These are phyloP conservation scores for Cyanocitta stelleri DNA, from an alignment of 2,113 vertebrate genomes.

Conservation along the genomic window DNA sequence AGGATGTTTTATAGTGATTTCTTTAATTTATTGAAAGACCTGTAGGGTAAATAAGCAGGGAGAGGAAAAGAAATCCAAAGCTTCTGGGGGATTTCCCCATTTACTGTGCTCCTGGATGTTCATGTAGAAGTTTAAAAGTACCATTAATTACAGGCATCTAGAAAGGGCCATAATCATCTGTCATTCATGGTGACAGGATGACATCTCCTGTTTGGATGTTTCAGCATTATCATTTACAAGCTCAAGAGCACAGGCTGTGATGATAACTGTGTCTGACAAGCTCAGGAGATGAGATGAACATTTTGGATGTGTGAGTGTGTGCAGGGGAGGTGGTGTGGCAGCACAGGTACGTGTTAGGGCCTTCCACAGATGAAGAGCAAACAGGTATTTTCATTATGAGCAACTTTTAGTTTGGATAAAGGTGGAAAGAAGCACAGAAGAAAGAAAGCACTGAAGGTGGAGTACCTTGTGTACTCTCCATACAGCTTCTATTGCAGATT, in stretches of 20 bases:
- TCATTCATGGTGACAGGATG: constrained; percentile 51
- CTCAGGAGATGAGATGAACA: background rate
- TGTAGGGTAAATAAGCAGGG: background rate
- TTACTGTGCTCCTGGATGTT: background rate
- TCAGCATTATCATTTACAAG: background rate
- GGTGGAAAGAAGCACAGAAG: background rate
- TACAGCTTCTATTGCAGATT: background rate
- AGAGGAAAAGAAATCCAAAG: background rate
- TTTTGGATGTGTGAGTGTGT: background rate
- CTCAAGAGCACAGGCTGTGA: background rate
- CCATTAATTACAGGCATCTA: constrained; percentile 39
- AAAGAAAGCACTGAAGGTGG: background rate
- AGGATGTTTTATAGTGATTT: background rate
- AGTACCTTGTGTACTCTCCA: background rate
- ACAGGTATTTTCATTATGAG: background rate
- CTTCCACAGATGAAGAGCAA: background rate
- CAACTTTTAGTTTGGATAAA: background rate
- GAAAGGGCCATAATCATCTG: constrained; percentile 19
- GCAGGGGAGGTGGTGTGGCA: background rate
- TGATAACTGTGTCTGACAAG: constrained; percentile 32
- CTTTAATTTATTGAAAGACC: background rate
- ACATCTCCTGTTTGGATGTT: constrained; percentile 38
- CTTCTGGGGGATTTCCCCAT: background rate
- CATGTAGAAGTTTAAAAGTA: constrained; percentile 11
- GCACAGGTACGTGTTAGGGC: background rate